These are phyloP conservation scores for Drosophila aldrichi DNA, from an alignment of 2,888 invertebrate species.

Conservation along the genomic window DNA sequence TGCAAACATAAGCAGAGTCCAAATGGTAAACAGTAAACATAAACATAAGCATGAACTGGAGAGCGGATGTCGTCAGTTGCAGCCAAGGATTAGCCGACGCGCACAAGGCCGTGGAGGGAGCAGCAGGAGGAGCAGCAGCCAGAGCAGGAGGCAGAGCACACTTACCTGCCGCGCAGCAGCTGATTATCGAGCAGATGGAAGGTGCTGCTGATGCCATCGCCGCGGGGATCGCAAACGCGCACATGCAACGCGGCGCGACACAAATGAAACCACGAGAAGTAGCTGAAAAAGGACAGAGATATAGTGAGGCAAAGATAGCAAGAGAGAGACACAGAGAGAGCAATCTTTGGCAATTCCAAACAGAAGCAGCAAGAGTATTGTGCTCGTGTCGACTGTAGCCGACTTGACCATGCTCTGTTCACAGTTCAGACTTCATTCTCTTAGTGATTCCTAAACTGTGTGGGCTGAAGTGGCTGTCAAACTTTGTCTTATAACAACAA, in stretches of 20 bases:
- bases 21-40: conserved; percentile 13
- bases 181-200: conserved; percentile 87
- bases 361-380: background rate
- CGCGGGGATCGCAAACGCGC: conserved; percentile 87
- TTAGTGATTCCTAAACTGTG: background rate
- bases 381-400: background rate
- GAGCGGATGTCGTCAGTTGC: conserved; percentile 27
- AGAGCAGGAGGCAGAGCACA: conserved; percentile 2
- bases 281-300: conserved; percentile 83
- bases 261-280: conserved; percentile 87
- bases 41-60: conserved; percentile 14
- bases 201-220: conserved; percentile 88
- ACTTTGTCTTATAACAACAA: background rate
- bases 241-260: conserved; percentile 87
- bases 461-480: no score
- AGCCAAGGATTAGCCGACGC: conserved; percentile 8
- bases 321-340: conserved; percentile 29
- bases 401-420: conserved; percentile 4
- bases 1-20: conserved; percentile 17
- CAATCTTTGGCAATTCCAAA: background rate
- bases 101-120: background rate
- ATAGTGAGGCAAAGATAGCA: conserved; percentile 25
- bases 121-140: background rate
- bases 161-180: conserved; percentile 86
- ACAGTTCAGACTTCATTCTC: background rate